A percentile compares a stretch with the other conserved stretches of the same genome.
These are phyloP conservation scores for Anagyrus pseudococci DNA, from an alignment of 2,888 invertebrate genomes.

Conservation along the genomic window DNA sequence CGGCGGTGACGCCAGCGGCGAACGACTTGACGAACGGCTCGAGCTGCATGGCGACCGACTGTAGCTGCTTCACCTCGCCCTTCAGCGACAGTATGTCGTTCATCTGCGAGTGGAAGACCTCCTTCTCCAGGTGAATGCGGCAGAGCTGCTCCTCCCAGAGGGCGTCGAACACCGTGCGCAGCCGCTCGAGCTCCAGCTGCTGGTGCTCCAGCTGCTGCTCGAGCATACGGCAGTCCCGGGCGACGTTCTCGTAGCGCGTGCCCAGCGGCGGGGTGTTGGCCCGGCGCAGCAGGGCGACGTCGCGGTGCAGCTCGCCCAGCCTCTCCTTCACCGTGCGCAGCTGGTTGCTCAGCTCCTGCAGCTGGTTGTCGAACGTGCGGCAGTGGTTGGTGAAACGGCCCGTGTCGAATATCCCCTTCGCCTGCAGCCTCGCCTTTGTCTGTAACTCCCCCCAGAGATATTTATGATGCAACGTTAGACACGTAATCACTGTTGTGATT, in stretches of 20 bases:
- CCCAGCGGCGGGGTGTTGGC: constrained; percentile 63
- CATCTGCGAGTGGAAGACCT: constrained; percentile 70
- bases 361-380: constrained; percentile 67
- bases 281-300: constrained; percentile 71
- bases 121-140: constrained; percentile 74
- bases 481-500: too few relatives aligned
- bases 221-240: constrained; percentile 67
- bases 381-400: constrained; percentile 71
- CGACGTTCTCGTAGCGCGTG: constrained; percentile 65
- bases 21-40: constrained; percentile 72
- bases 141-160: constrained; percentile 78
- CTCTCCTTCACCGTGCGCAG: constrained; percentile 69
- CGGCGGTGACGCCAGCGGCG: constrained; percentile 57
- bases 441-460: too few relatives aligned
- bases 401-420: constrained; percentile 62
- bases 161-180: constrained; percentile 68
- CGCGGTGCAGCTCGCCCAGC: constrained; percentile 73
- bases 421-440: constrained; percentile 39
- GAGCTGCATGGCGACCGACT: constrained; percentile 69
- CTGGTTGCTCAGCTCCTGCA: constrained; percentile 69
- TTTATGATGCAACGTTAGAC: too few relatives aligned
- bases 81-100: constrained; percentile 71
- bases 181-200: constrained; percentile 68
- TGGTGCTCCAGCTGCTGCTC: constrained; percentile 70
- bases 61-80: constrained; percentile 72